These are phyloP conservation scores for Tetrax tetrax DNA, from an alignment of 2,113 vertebrate genomes.

Conservation along the genomic window DNA sequence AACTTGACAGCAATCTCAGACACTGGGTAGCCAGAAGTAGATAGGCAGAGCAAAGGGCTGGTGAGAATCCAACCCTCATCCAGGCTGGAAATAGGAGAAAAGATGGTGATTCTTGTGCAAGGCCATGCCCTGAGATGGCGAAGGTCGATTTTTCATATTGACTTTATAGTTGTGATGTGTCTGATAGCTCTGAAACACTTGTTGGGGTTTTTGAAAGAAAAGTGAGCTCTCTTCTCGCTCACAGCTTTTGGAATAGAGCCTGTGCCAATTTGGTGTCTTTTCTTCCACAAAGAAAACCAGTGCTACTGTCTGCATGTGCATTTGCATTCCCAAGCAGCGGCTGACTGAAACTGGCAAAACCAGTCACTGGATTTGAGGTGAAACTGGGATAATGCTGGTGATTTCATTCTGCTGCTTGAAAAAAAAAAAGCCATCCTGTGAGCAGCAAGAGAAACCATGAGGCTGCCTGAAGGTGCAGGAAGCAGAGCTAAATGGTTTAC, in stretches of 20 bases:
- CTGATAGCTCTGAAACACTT: background rate
- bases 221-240: background rate
- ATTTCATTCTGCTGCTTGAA: slow-evolving; percentile 19
- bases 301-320: slow-evolving; percentile 3
- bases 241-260: background rate
- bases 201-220: background rate
- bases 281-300: background rate
- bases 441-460: background rate
- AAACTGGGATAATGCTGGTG: background rate
- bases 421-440: background rate
- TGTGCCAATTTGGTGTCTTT: background rate
- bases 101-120: background rate
- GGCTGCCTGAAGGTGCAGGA: background rate
- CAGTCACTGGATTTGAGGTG: background rate
- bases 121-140: background rate
- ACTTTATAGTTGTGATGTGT: background rate
- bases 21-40: background rate
- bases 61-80: background rate
- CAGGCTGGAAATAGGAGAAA: background rate
- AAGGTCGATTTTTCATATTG: background rate
- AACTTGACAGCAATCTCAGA: background rate
- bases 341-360: slow-evolving; percentile 51
- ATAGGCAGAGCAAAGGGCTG: background rate
- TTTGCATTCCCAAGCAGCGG: slow-evolving; percentile 25
- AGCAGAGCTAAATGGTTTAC: background rate